Evolutionary conservation across 2,113 vertebrate species (phyloP).

Genomic region (Poecile atricapillus): DNA sequence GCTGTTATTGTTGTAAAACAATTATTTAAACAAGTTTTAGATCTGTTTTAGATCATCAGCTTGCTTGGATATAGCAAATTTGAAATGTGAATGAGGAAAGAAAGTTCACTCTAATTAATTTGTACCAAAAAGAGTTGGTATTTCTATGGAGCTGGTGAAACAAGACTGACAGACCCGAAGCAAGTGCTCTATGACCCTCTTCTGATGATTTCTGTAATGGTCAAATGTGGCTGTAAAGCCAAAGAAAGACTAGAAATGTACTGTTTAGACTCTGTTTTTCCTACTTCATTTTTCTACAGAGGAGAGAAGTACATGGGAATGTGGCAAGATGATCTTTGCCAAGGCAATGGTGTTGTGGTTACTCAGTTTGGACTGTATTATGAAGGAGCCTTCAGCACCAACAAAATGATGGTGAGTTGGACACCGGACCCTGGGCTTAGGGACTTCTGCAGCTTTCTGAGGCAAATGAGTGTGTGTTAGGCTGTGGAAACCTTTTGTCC

Average conservation of each 20-base stretch:
- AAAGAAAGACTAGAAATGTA: not conserved
- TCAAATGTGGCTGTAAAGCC: not conserved
- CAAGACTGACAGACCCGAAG: not conserved
- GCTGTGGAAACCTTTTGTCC: not conserved
- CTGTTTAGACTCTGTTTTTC: not conserved
- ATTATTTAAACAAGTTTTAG: not conserved
- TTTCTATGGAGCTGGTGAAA: not conserved
- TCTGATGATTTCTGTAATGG: not conserved
- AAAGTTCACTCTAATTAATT: not conserved
- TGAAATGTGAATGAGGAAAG: not conserved
- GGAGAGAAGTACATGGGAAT: constrained; percentile 98
- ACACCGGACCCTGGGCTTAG: not conserved
- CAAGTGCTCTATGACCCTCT: not conserved
- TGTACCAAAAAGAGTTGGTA: not conserved
- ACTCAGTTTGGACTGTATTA: constrained; percentile 98
- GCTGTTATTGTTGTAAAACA: not conserved
- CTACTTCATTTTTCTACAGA: constrained; percentile 62
- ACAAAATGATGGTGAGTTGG: constrained; percentile 95
- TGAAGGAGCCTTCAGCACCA: constrained; percentile 90
- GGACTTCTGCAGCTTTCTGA: not conserved
- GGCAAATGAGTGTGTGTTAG: not conserved
- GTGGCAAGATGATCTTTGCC: constrained; percentile 93
- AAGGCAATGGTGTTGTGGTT: constrained; percentile 93
- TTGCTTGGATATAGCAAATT: not conserved
- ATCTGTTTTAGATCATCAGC: not conserved